These are phyloP conservation scores for Cylindroiulus punctatus DNA, from an alignment of 2,888 invertebrate species.

Conservation along the genomic window DNA sequence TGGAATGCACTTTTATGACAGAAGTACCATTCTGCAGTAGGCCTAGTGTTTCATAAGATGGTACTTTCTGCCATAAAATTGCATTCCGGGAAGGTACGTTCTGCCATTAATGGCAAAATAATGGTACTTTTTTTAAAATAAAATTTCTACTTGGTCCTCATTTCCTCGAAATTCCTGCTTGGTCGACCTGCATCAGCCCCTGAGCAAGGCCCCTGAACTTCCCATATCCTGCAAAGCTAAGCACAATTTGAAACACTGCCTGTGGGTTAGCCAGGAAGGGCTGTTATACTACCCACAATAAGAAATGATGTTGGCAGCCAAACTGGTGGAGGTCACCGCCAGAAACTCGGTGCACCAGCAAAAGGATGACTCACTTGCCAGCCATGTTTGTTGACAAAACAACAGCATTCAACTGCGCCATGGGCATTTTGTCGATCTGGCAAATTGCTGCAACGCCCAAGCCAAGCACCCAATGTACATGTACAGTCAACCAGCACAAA, in stretches of 20 bases:
- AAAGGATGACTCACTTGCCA: constrained; percentile 17
- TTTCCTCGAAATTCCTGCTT: no score
- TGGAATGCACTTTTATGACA: no score
- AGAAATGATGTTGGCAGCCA: constrained; percentile 32
- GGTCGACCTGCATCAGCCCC: not conserved
- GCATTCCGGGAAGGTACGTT: no score
- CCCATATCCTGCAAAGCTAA: not conserved
- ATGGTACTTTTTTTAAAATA: no score
- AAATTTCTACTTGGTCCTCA: no score
- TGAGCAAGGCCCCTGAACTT: constrained; percentile 8
- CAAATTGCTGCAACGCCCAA: not conserved
- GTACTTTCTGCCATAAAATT: no score
- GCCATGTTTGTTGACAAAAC: constrained; percentile 32
- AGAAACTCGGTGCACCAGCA: not conserved
- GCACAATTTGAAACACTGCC: not conserved
- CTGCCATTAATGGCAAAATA: no score
- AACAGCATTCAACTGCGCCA: constrained; percentile 16
- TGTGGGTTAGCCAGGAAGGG: not conserved
- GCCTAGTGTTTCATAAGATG: no score
- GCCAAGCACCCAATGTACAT: not conserved
- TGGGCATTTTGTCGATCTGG: constrained; percentile 6
- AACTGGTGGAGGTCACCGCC: constrained; percentile 9
- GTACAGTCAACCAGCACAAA: no score
- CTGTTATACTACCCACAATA: not conserved
- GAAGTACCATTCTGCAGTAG: no score